Conservation (phyloP, 1,140 invertebrate genomes). For the Drosophila simulans region DNA sequence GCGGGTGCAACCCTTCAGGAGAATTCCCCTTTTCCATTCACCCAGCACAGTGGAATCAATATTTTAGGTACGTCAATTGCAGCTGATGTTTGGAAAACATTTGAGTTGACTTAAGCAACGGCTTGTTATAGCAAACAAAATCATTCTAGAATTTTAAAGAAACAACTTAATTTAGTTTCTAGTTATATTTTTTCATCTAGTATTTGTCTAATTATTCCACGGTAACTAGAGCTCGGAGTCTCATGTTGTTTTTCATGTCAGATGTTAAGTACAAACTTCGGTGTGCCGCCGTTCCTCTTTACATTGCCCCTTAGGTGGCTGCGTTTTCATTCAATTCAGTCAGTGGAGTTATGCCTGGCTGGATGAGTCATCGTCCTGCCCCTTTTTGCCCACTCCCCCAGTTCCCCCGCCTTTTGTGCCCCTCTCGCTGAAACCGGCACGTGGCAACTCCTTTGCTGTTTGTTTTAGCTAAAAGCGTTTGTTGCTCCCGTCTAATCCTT, state of each 20-base stretch:
- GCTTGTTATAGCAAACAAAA: too few species aligned
- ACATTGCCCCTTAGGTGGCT: slow-evolving; percentile 13
- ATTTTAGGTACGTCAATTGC: neutral
- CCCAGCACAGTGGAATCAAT: slow-evolving; percentile 30
- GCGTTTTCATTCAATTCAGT: slow-evolving; percentile 55
- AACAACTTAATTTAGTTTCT: neutral
- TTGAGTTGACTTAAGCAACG: too few species aligned
- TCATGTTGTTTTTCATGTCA: slow-evolving; percentile 57
- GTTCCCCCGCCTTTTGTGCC: neutral
- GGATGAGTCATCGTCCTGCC: slow-evolving; percentile 66
- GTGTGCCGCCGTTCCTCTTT: slow-evolving; percentile 4
- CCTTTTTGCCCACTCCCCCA: neutral
- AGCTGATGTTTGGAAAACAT: too few species aligned
- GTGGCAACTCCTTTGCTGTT: slow-evolving; percentile 60
- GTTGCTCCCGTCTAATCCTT: slow-evolving; percentile 58
- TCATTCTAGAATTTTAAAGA: neutral
- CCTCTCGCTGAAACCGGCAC: slow-evolving; percentile 34
- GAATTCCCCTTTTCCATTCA: slow-evolving; percentile 7
- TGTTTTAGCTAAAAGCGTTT: slow-evolving; percentile 70
- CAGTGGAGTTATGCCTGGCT: slow-evolving; percentile 60
- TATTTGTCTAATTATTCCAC: neutral
- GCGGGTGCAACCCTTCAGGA: slow-evolving; percentile 47
- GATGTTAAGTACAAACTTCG: slow-evolving; percentile 67
- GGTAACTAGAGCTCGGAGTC: slow-evolving; percentile 1
- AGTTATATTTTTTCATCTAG: too few species aligned